A percentile compares a stretch with the other conserved stretches of the same genome.
phyloP scores from a whole-genome alignment of 2,797 vertebrate species.

The Pseudomugil gertrudae region DNA sequence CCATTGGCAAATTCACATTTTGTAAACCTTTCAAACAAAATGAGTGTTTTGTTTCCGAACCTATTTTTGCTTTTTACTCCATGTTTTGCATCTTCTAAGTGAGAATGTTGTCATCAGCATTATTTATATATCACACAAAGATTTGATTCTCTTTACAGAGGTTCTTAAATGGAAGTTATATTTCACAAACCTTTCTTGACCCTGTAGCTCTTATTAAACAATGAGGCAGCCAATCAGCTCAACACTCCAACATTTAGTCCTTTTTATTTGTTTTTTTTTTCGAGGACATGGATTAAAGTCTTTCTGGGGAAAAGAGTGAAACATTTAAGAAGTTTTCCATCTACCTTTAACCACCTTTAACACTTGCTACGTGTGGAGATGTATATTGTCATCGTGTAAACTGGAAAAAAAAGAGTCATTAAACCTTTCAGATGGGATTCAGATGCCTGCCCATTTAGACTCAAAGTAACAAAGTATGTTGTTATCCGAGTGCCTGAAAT shows the following conservation, averaged over 20 bases:
- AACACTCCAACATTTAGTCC: neutral
- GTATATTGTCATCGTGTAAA: neutral
- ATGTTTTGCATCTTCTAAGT: slow-evolving; percentile 16
- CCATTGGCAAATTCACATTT: slow-evolving; percentile 10
- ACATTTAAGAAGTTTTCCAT: neutral
- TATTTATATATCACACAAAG: slow-evolving; percentile 9
- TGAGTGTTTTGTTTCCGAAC: neutral
- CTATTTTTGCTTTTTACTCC: slow-evolving; percentile 7
- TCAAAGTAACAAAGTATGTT: slow-evolving; percentile 4
- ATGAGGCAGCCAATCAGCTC: neutral
- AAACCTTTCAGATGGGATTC: neutral
- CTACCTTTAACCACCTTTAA: neutral
- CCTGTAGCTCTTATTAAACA: neutral
- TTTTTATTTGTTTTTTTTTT: neutral
- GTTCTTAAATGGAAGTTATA: neutral
- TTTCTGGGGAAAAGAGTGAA: neutral
- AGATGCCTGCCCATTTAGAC: neutral
- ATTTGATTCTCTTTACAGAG: neutral
- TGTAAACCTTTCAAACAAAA: slow-evolving; percentile 19
- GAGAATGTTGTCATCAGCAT: slow-evolving; percentile 10
- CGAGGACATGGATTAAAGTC: neutral
- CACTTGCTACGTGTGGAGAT: neutral
- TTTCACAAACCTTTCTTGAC: neutral
- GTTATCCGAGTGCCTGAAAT: slow-evolving; percentile 43
- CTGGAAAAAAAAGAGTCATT: neutral